phyloP scores from a whole-genome alignment of 2,888 invertebrate species.

The Tinea trinotella region DNA sequence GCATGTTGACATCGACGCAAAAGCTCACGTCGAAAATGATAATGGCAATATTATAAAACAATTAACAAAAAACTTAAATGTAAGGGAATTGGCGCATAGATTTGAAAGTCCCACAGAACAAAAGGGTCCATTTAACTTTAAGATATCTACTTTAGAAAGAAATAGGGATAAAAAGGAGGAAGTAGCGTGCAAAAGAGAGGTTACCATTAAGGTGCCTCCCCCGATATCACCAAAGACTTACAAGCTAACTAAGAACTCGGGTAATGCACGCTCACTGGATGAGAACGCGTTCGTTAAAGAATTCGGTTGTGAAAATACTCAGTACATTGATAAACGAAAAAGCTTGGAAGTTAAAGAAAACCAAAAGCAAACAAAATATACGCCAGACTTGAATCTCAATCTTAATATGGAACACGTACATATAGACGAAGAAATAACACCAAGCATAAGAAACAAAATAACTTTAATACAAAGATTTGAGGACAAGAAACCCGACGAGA shows the following conservation, averaged over 20 bases:
- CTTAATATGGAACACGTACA: conserved; percentile 44
- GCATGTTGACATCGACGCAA: conserved; percentile 25
- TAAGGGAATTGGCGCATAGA: conserved; percentile 74
- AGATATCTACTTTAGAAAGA: conserved; percentile 48
- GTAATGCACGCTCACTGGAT: conserved; percentile 78
- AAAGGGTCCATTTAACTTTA: conserved; percentile 70
- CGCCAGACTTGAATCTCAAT: conserved; percentile 59
- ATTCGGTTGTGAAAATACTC: conserved; percentile 60
- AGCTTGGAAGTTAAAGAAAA: conserved; percentile 75
- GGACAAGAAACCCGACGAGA: conserved; percentile 41
- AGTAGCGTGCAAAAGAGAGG: conserved; percentile 35
- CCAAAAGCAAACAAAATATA: conserved; percentile 71
- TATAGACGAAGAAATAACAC: conserved; percentile 58
- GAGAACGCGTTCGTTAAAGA: conserved; percentile 82
- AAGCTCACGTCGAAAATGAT: conserved; percentile 35
- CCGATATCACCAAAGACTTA: conserved; percentile 74
- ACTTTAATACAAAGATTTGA: conserved; percentile 70
- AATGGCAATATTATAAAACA: conserved; percentile 48
- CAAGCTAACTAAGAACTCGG: conserved; percentile 71
- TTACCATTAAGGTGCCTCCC: conserved; percentile 57
- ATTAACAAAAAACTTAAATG: conserved; percentile 56
- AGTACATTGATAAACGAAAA: conserved; percentile 63
- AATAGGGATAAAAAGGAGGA: conserved; percentile 36
- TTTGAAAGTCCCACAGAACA: conserved; percentile 77
- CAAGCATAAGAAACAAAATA: conserved; percentile 75